Evolutionary conservation across 2,888 invertebrate species (phyloP), one percentile per base, ranked within the genome.

Genomic region (Mesorhabditis sp.): DNA sequence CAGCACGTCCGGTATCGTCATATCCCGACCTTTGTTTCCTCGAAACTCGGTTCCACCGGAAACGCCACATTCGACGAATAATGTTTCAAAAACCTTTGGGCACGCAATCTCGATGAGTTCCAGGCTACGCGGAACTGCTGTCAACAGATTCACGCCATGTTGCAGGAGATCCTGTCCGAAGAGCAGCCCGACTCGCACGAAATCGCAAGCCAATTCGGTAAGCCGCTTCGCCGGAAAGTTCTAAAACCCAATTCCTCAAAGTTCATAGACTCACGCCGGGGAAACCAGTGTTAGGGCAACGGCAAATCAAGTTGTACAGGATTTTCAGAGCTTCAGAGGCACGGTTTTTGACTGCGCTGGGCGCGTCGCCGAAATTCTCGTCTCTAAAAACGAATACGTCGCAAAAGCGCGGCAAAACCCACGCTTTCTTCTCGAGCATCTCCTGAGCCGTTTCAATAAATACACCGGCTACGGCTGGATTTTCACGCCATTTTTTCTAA

Each of bases 261-360:
- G 15, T 61, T 15, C 6, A 43, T n/a, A 43, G 45, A 66, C 44
- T 44, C 5, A 13, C 67, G 61, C 65, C 61, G 42, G 64, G 65
- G 61, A 72, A 62, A 15, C 43, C 45, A 3, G n/a, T 13, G 7
- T 65, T 67, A 4, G 65, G 69, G 4, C 72, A 68, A 65, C 78
- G 76, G 63, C 79, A 82, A 68, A 75, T 79, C 42, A 80, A 42
- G 71, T 83, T 83, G 76, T 80, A 83, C 62, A 83, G 72, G 15
- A 77, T 71, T 67, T 80, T 80, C 58, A 83, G 65, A 0, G 75
- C 72, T 70, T 82, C 80, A 45, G 62, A 62, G 43, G 72, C 71
- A 13, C 69, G 44, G 2, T 43, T 4, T 0, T 43, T 41, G 28
- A 28, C 28, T 28, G 28, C 28, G 28, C 28, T 28, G 28, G 28